phyloP scores from a whole-genome alignment of 2,888 invertebrate genomes.

The Zygothrica quintamaculata region DNA sequence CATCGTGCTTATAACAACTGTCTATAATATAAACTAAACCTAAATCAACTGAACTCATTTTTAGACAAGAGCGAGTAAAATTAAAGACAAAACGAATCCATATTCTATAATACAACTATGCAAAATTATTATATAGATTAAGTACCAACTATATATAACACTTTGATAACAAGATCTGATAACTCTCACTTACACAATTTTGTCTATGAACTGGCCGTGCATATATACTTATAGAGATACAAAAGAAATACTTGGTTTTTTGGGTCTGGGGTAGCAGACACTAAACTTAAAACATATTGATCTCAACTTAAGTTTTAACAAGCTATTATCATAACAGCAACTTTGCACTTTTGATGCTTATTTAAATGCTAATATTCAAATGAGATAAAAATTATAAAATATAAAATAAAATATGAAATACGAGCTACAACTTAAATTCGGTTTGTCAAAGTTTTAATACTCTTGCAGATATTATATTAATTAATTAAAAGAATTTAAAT shows the following conservation, averaged over 20 bases:
- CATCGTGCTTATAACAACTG: conserved; percentile 2
- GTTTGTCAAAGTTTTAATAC: neutral
- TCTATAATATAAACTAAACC: neutral
- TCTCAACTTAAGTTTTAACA: conserved; percentile 60
- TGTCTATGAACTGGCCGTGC: conserved; percentile 10
- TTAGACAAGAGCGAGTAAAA: no score
- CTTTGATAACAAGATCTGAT: conserved; percentile 3
- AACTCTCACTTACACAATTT: conserved; percentile 5
- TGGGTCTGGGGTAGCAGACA: conserved; percentile 18
- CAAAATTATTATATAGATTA: no score
- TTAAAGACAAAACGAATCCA: no score
- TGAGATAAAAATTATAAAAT: no score
- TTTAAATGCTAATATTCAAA: no score
- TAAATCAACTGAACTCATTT: conserved; percentile 10
- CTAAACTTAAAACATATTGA: conserved; percentile 50
- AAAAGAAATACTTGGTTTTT: neutral
- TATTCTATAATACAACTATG: no score
- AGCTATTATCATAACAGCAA: no score
- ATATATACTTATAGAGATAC: neutral
- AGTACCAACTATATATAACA: no score
- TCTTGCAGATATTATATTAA: neutral
- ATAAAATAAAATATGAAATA: no score
- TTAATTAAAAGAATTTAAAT: neutral
- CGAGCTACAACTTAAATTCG: neutral
- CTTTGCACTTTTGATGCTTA: no score